Percentiles rank a stretch among this genome's conserved stretches.
Conservation (phyloP, 2,797 vertebrate genomes). For the Okamejei kenojei region DNA sequence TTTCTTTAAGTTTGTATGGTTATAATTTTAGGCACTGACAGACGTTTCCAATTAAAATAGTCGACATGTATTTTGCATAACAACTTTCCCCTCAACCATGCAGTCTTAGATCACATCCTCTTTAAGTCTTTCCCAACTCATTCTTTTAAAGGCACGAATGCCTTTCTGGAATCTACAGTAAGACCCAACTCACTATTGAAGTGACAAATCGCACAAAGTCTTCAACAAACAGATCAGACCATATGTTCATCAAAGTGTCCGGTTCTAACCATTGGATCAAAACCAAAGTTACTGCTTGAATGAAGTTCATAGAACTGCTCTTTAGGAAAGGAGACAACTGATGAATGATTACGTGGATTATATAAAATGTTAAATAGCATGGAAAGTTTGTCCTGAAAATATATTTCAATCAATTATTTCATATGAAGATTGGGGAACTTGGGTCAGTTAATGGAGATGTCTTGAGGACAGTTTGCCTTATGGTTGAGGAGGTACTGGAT, state of each 20-base stretch:
- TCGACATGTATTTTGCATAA: neutral
- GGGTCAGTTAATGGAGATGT: no score
- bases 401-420: neutral
- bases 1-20: neutral
- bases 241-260: neutral
- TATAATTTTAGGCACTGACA: neutral
- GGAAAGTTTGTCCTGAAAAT: no score
- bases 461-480: no score
- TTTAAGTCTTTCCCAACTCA: neutral
- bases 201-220: neutral
- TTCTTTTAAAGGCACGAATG: neutral
- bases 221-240: neutral
- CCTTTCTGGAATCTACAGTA: neutral
- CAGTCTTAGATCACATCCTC: neutral
- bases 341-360: no score
- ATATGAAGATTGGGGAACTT: neutral
- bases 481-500: no score
- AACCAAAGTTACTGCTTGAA: neutral
- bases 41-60: neutral
- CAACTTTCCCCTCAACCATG: neutral
- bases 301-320: neutral
- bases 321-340: neutral
- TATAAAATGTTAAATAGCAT: no score
- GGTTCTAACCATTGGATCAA: neutral
- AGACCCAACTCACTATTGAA: neutral